Conservation (phyloP, 2,888 invertebrate species). For the Yponomeuta sedellus region DNA sequence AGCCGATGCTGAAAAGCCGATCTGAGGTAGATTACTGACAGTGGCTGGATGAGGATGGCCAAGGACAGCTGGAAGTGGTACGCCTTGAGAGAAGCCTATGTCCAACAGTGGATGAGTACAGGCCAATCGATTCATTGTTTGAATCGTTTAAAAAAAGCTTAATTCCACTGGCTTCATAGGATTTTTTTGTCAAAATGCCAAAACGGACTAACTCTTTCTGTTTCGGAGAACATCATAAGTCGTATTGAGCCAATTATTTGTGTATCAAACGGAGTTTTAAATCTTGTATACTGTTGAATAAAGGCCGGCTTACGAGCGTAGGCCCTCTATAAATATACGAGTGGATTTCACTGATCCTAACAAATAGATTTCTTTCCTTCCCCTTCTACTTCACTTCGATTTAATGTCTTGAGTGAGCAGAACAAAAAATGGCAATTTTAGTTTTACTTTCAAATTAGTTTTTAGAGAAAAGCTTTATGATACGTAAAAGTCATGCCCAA, state of each 20-base stretch:
- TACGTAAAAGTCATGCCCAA: too few species aligned
- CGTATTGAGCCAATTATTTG: neutral
- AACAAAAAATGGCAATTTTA: neutral
- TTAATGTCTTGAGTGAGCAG: neutral
- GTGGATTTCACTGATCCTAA: constrained; percentile 7
- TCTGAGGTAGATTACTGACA: too few species aligned
- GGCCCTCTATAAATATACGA: neutral
- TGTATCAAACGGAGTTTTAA: neutral
- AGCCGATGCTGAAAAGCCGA: too few species aligned
- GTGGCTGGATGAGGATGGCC: too few species aligned
- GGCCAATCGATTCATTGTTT: too few species aligned
- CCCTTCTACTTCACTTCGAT: neutral
- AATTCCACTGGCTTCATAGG: neutral
- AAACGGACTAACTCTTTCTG: neutral
- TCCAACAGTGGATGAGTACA: too few species aligned
- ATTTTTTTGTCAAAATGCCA: neutral
- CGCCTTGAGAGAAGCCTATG: too few species aligned
- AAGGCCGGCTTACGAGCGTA: neutral
- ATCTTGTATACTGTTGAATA: neutral
- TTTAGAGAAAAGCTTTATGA: too few species aligned
- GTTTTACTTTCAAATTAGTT: too few species aligned
- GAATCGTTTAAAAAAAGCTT: too few species aligned
- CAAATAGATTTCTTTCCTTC: constrained; percentile 6
- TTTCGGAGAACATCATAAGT: neutral
- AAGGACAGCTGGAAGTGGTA: too few species aligned